Evolutionary conservation across 2,888 invertebrate species (phyloP).

Genomic region (Drosophila algonquin): DNA sequence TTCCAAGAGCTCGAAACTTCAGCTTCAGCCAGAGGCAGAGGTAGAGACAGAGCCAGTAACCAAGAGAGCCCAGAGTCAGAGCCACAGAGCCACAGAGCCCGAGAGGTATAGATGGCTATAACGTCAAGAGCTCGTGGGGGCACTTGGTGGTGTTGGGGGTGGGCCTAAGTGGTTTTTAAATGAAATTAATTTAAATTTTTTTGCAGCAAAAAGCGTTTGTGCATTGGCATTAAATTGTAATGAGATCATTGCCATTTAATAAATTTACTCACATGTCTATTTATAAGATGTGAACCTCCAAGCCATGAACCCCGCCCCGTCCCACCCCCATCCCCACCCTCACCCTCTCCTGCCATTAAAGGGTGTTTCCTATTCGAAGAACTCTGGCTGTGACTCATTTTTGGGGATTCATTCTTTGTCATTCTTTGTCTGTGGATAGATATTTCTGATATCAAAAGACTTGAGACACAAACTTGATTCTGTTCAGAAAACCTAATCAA

Average conservation of each 20-base stretch:
- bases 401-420: no score
- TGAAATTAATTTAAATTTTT: constrained; percentile 76
- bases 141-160: constrained; percentile 69
- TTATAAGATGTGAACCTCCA: constrained; percentile 57
- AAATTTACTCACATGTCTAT: constrained; percentile 72
- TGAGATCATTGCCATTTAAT: constrained; percentile 74
- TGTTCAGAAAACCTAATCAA: background rate
- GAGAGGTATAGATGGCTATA: background rate
- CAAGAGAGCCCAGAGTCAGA: constrained; percentile 9
- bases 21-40: constrained; percentile 13
- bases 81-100: background rate
- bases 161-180: constrained; percentile 79
- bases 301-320: constrained; percentile 42
- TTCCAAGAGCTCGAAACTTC: constrained; percentile 57
- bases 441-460: constrained; percentile 15
- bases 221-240: constrained; percentile 67
- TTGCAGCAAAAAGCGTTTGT: constrained; percentile 33
- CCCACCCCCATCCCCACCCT: background rate
- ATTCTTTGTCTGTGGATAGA: fast-evolving
- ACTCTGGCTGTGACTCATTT: constrained; percentile 12
- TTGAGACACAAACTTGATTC: constrained; percentile 23
- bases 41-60: background rate
- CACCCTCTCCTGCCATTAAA: constrained; percentile 46
- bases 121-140: constrained; percentile 39
- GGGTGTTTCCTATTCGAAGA: constrained; percentile 39